Conservation (phyloP, 1,140 invertebrate genomes). For the Dendrolimus kikuchii region DNA sequence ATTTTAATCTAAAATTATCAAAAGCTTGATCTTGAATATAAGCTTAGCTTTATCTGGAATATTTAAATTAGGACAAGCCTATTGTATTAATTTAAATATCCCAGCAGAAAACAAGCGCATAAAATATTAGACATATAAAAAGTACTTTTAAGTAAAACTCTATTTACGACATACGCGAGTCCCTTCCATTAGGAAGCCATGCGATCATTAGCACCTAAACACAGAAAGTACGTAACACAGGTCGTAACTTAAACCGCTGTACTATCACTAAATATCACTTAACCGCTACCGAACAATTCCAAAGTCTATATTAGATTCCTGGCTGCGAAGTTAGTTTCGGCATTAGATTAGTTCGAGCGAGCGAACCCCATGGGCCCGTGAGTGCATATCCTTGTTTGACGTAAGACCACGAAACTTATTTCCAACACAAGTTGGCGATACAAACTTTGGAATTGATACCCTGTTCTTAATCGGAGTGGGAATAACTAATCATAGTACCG, state of each 20-base stretch:
- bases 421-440: slow-evolving; percentile 19
- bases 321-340: slow-evolving; percentile 33
- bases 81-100: too few species aligned
- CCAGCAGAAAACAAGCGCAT: too few species aligned
- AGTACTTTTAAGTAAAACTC: background rate
- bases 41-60: too few species aligned
- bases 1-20: too few species aligned
- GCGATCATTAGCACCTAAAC: too few species aligned
- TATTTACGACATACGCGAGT: background rate
- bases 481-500: too few species aligned
- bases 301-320: slow-evolving; percentile 41
- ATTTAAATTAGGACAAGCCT: too few species aligned
- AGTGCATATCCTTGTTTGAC: slow-evolving; percentile 63
- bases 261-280: slow-evolving; percentile 13
- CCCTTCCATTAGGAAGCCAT: too few species aligned
- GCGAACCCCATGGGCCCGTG: slow-evolving; percentile 22
- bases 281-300: slow-evolving; percentile 21
- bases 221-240: too few species aligned
- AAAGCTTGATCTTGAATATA: too few species aligned
- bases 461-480: slow-evolving; percentile 9
- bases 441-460: slow-evolving; percentile 15
- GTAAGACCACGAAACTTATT: slow-evolving; percentile 49
- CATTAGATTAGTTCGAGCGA: slow-evolving; percentile 42
- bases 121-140: background rate
- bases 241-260: slow-evolving; percentile 3